phyloP scores from a whole-genome alignment of 2,888 invertebrate genomes.

The Polia nebulosa region DNA sequence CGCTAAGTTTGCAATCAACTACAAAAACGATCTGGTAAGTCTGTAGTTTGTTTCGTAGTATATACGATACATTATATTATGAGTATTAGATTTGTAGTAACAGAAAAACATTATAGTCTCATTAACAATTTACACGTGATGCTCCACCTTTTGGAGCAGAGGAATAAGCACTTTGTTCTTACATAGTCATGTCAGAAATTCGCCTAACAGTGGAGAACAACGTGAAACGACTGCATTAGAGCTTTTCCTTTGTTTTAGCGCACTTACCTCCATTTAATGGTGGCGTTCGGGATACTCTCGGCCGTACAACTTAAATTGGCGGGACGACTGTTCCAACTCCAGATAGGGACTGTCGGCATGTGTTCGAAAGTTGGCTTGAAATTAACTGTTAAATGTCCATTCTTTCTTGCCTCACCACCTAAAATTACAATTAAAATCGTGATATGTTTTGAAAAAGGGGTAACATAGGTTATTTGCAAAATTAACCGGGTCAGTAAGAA shows the following conservation, averaged over 20 bases:
- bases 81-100: no score
- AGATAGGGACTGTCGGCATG: slow-evolving; percentile 93
- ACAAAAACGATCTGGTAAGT: background rate
- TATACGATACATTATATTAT: no score
- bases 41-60: no score
- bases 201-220: slow-evolving; percentile 4
- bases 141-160: background rate
- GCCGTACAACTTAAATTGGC: slow-evolving; percentile 97
- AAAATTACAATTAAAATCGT: slow-evolving; percentile 12
- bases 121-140: background rate
- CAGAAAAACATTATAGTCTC: background rate
- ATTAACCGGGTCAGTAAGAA: background rate
- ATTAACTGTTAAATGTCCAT: slow-evolving; percentile 96
- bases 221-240: slow-evolving; percentile 36
- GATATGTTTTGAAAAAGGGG: background rate
- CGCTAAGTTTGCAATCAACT: background rate
- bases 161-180: slow-evolving; percentile 15
- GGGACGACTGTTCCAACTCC: slow-evolving; percentile 95
- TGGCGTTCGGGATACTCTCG: slow-evolving; percentile 97
- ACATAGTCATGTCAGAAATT: slow-evolving; percentile 20
- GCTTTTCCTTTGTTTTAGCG: slow-evolving; percentile 65
- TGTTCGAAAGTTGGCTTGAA: slow-evolving; percentile 95
- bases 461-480: background rate
- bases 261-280: slow-evolving; percentile 95
- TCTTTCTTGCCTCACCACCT: slow-evolving; percentile 94